Conservation (phyloP, 2,113 vertebrate genomes). For the Xyliphius kryptos region DNA sequence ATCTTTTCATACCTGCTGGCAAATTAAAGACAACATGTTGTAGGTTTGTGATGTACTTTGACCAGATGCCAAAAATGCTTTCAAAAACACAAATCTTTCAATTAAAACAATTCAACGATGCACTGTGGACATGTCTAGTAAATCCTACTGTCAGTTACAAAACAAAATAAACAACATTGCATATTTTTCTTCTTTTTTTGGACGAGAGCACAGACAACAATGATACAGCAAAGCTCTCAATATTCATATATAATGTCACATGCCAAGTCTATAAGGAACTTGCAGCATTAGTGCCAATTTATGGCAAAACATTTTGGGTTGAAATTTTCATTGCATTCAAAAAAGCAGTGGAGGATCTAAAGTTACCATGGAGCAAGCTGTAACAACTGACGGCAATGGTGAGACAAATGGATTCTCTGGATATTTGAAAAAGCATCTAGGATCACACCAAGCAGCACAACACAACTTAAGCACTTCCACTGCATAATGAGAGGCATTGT, state of each 20-base stretch:
- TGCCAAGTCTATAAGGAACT: background rate
- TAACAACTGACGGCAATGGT: constrained; percentile 3
- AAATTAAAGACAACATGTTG: background rate
- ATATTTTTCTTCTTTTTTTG: background rate
- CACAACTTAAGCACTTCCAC: background rate
- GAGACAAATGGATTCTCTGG: constrained; percentile 1
- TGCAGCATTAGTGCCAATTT: background rate
- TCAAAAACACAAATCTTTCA: background rate
- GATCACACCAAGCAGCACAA: constrained; percentile 3
- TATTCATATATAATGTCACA: too few species aligned
- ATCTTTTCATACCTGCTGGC: too few species aligned
- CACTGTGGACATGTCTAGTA: background rate
- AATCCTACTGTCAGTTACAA: background rate
- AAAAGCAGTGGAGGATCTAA: constrained; percentile 3
- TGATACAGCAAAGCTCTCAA: background rate
- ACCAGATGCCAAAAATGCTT: background rate
- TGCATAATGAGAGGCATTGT: constrained; percentile 7
- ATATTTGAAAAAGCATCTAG: constrained; percentile 4
- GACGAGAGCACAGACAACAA: background rate
- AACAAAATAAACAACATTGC: background rate
- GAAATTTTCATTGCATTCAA: constrained; percentile 3
- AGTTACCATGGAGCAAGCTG: constrained; percentile 10
- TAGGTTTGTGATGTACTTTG: background rate
- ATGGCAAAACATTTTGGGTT: background rate
- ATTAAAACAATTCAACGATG: background rate